Evolutionary conservation across 2,113 vertebrate genomes (phyloP).

Genomic region (Dasyurus viverrinus): DNA sequence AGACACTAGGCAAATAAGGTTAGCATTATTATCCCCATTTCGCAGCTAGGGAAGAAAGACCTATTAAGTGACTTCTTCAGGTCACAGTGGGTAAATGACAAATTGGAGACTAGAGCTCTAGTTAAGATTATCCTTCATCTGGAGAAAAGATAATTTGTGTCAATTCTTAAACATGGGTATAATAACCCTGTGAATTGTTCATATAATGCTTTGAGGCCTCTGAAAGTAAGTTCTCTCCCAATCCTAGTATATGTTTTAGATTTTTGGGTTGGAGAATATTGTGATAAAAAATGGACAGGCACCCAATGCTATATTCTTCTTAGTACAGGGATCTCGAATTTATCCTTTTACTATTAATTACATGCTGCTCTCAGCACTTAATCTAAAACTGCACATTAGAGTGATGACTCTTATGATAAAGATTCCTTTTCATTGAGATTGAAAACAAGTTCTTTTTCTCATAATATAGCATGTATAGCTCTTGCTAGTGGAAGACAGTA

Average conservation of each 20-base stretch:
- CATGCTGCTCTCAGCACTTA: background rate
- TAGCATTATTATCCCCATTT: background rate
- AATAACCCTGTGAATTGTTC: background rate
- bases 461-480: conserved; percentile 8
- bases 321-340: background rate
- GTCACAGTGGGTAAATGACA: background rate
- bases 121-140: background rate
- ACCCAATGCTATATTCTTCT: background rate
- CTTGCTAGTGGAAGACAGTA: conserved; percentile 34
- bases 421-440: background rate
- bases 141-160: background rate
- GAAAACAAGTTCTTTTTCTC: conserved; percentile 10
- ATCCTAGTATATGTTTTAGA: background rate
- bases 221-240: background rate
- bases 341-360: background rate
- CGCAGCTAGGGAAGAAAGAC: background rate
- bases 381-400: background rate
- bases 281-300: background rate
- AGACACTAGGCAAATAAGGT: background rate
- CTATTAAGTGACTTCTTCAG: background rate
- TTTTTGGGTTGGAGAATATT: background rate
- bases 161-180: background rate
- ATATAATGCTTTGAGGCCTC: background rate
- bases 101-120: background rate
- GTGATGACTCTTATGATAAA: conserved; percentile 18